Evolutionary conservation across 2,888 invertebrate species (phyloP).

Genomic region (Holacanthella duospinosa): DNA sequence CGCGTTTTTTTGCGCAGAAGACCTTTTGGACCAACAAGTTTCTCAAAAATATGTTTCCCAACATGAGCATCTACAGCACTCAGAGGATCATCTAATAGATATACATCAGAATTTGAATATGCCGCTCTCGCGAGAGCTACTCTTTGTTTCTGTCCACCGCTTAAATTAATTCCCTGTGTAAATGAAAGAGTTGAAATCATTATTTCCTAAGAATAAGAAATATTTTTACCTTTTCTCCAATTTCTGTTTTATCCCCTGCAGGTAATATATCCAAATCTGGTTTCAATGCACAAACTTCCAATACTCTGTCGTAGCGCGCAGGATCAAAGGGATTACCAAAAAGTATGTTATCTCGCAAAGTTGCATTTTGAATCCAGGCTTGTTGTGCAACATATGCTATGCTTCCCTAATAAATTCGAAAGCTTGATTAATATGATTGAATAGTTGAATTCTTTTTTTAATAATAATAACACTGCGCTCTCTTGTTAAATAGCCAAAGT

Average conservation of each 20-base stretch:
- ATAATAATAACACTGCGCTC: too few relatives aligned
- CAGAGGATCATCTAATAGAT: slow-evolving; percentile 50
- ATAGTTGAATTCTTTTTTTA: not conserved
- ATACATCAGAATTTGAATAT: slow-evolving; percentile 44
- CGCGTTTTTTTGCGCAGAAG: slow-evolving; percentile 62
- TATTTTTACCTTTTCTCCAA: slow-evolving; percentile 48
- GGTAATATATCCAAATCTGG: slow-evolving; percentile 47
- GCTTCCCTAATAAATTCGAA: slow-evolving; percentile 41
- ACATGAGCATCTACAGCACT: slow-evolving; percentile 60
- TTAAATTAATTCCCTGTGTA: slow-evolving; percentile 60
- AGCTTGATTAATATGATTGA: not conserved
- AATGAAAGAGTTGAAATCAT: not conserved
- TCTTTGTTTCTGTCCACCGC: slow-evolving; percentile 87
- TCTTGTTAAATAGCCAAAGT: not conserved
- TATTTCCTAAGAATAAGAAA: not conserved
- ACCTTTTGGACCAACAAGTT: slow-evolving; percentile 73
- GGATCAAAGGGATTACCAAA: slow-evolving; percentile 43
- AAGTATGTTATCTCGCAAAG: slow-evolving; percentile 46
- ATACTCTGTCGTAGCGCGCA: slow-evolving; percentile 39
- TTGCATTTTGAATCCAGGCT: slow-evolving; percentile 92
- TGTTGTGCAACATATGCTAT: slow-evolving; percentile 84
- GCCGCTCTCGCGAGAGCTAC: slow-evolving; percentile 59
- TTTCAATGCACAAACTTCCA: slow-evolving; percentile 44
- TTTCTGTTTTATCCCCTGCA: slow-evolving; percentile 48
- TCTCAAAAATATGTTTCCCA: slow-evolving; percentile 92